Evolutionary conservation across 2,888 invertebrate genomes (phyloP).

Genomic region (Aplocera efformata): DNA sequence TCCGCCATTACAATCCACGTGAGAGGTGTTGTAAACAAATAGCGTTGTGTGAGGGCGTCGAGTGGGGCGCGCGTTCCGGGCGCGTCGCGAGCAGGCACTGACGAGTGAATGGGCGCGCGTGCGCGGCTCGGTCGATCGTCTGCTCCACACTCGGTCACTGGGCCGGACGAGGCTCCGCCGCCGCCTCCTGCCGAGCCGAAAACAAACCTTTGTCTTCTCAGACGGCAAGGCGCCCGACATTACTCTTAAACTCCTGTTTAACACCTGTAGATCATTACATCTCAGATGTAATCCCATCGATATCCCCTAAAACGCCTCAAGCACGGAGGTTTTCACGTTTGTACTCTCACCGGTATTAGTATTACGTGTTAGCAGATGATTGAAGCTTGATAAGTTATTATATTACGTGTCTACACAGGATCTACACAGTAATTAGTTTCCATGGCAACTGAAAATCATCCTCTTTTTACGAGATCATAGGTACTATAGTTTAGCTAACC

Average conservation of each 20-base stretch:
- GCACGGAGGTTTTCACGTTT: no score
- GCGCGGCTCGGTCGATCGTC: constrained; percentile 70
- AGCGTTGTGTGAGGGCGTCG: constrained; percentile 25
- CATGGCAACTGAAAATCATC: no score
- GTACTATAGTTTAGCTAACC: no score
- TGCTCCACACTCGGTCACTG: constrained; percentile 77
- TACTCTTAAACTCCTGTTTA: constrained; percentile 53
- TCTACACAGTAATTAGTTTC: no score
- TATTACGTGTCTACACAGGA: no score
- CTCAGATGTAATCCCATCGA: constrained; percentile 10
- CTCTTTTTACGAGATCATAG: no score
- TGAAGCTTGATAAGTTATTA: no score
- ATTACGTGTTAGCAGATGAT: no score
- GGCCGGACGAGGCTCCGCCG: constrained; percentile 44
- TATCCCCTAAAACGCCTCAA: no score
- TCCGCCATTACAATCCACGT: constrained; percentile 41
- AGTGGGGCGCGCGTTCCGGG: constrained; percentile 49
- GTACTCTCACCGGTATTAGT: no score
- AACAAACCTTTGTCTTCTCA: constrained; percentile 74
- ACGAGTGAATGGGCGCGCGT: constrained; percentile 52
- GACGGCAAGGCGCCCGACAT: constrained; percentile 69
- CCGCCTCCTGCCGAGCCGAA: constrained; percentile 43
- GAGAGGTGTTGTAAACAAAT: constrained; percentile 35
- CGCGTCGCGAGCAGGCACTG: constrained; percentile 58
- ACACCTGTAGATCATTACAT: constrained; percentile 57